Percentiles rank a stretch among this genome's conserved stretches.
phyloP scores from a whole-genome alignment of 1,140 invertebrate species.

The Tribolium madens region DNA sequence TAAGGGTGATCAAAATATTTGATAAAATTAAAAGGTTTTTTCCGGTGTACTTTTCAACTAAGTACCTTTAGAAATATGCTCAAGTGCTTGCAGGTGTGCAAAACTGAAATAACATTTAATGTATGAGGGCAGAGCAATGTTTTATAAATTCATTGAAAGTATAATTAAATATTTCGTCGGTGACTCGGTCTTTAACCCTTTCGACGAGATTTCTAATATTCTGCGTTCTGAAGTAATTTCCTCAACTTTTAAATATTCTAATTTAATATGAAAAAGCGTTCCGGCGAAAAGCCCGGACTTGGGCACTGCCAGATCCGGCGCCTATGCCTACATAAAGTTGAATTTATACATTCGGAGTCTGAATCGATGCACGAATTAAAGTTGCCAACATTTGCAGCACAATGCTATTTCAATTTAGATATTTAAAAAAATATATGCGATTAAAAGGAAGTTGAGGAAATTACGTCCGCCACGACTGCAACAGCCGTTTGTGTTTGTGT shows the following conservation, averaged over 20 bases:
- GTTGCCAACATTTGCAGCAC: constrained; percentile 9
- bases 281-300: not conserved
- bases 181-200: not conserved
- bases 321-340: constrained; percentile 32
- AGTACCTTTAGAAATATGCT: constrained; percentile 8
- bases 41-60: not conserved
- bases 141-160: constrained; percentile 4
- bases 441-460: constrained; percentile 39
- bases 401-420: constrained; percentile 27
- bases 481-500: constrained; percentile 38
- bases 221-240: not conserved
- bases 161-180: constrained; percentile 7
- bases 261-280: constrained; percentile 16
- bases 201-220: constrained; percentile 12
- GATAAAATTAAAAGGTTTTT: constrained; percentile 27
- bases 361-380: constrained; percentile 35
- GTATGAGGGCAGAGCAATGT: not conserved
- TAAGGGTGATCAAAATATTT: constrained; percentile 25
- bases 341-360: constrained; percentile 25
- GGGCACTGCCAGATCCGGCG: constrained; percentile 8
- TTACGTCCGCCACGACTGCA: constrained; percentile 23
- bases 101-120: not conserved
- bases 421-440: constrained; percentile 29
- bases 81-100: constrained; percentile 20
- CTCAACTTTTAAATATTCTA: constrained; percentile 30